These are phyloP conservation scores for Sitophilus oryzae DNA, from an alignment of 1,140 invertebrate genomes.

Conservation along the genomic window DNA sequence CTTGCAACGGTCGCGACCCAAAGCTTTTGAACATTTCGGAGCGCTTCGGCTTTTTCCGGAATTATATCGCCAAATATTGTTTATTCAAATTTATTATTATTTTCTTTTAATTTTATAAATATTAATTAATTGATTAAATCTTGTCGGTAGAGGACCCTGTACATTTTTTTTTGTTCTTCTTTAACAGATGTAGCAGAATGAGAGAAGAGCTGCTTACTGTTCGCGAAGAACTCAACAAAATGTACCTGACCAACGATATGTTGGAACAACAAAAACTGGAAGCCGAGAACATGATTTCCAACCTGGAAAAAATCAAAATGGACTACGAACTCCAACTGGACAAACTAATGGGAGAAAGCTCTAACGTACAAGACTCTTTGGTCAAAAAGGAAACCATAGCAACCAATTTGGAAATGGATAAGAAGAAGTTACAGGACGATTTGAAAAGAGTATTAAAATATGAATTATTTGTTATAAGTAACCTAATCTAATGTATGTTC, in stretches of 20 bases:
- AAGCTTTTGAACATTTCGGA: too few species aligned
- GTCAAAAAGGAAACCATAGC: constrained; percentile 63
- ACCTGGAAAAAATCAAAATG: constrained; percentile 70
- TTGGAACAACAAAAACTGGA: constrained; percentile 75
- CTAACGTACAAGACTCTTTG: constrained; percentile 65
- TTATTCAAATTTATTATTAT: too few species aligned
- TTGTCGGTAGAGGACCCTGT: too few species aligned
- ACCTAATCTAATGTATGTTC: too few species aligned
- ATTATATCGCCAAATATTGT: too few species aligned
- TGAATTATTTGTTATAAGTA: too few species aligned
- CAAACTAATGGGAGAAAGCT: constrained; percentile 60
- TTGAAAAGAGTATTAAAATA: constrained; percentile 53
- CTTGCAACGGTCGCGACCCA: too few species aligned
- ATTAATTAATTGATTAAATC: too few species aligned
- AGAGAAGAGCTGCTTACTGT: constrained; percentile 67
- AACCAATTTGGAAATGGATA: constrained; percentile 61
- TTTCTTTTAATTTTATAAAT: too few species aligned
- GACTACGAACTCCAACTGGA: constrained; percentile 73
- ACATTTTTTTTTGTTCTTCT: too few species aligned
- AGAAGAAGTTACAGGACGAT: constrained; percentile 64
- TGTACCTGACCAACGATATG: constrained; percentile 63
- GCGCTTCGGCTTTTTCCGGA: too few species aligned
- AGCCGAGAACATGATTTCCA: constrained; percentile 60
- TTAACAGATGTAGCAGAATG: constrained; percentile 55
- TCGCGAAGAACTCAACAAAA: constrained; percentile 69